Evolutionary conservation across 2,888 invertebrate species (phyloP).

Genomic region (Mycogona germanica): DNA sequence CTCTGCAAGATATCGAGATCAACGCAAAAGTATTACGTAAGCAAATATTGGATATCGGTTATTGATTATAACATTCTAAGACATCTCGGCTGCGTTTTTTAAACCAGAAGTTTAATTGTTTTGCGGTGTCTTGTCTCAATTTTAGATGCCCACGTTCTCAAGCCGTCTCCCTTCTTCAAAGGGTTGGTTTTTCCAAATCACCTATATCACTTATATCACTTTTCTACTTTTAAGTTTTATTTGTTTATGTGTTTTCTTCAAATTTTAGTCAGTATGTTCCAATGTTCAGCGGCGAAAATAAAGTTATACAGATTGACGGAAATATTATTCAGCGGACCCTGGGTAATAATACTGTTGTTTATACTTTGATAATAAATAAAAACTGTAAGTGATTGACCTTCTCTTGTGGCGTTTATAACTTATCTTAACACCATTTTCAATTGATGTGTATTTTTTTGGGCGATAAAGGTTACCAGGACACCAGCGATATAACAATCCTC

Average conservation of each 20-base stretch:
- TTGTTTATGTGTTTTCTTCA: background rate
- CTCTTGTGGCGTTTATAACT: background rate
- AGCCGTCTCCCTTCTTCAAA: slow-evolving; percentile 7
- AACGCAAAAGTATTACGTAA: background rate
- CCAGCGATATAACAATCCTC: background rate
- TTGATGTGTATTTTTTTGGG: background rate
- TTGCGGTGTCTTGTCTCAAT: background rate
- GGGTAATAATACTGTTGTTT: background rate
- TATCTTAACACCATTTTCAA: background rate
- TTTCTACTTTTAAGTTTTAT: background rate
- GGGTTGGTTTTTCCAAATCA: too few relatives aligned
- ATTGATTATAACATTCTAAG: background rate
- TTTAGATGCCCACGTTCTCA: background rate
- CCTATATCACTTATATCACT: too few relatives aligned
- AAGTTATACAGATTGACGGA: background rate
- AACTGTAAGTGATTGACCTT: background rate
- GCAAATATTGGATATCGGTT: background rate
- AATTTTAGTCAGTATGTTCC: background rate
- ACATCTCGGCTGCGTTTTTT: background rate
- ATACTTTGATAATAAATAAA: background rate
- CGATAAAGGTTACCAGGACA: background rate
- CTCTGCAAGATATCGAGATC: background rate
- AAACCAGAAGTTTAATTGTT: background rate
- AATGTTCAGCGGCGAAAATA: background rate
- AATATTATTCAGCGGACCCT: background rate